Conservation (phyloP, 2,888 invertebrate genomes). For the Drosophila subquinaria region DNA sequence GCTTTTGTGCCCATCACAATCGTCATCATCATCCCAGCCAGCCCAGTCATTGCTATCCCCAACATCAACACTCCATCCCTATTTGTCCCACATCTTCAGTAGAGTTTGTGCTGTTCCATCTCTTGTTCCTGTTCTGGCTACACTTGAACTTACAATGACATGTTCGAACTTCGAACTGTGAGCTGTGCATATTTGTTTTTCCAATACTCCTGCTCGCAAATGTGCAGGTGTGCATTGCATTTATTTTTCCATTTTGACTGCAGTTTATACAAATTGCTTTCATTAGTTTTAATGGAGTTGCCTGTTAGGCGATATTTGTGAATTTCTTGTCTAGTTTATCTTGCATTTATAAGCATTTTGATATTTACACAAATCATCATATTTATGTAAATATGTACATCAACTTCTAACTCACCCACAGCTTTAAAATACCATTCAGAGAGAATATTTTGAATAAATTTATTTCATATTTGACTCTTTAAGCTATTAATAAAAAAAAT, state of each 20-base stretch:
- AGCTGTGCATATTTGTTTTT: slow-evolving; percentile 63
- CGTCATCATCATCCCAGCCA: slow-evolving; percentile 36
- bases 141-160: slow-evolving; percentile 81
- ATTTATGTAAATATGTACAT: slow-evolving; percentile 6
- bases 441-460: no score
- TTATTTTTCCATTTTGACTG: slow-evolving; percentile 33
- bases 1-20: slow-evolving; percentile 82
- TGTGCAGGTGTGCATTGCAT: slow-evolving; percentile 48
- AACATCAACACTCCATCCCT: slow-evolving; percentile 24
- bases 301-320: slow-evolving; percentile 40
- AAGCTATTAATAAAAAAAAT: no score
- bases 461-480: no score
- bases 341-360: slow-evolving; percentile 43
- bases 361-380: slow-evolving; percentile 35
- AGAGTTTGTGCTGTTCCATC: slow-evolving; percentile 6
- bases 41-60: slow-evolving; percentile 16
- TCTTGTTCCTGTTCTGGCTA: slow-evolving; percentile 47
- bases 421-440: not conserved
- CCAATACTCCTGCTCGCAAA: not conserved
- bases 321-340: slow-evolving; percentile 26
- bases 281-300: slow-evolving; percentile 73
- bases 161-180: slow-evolving; percentile 65
- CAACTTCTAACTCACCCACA: not conserved
- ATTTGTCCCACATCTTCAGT: slow-evolving; percentile 11
- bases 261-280: slow-evolving; percentile 68